Evolutionary conservation across 2,888 invertebrate genomes (phyloP).

Genomic region (Helleia helle): DNA sequence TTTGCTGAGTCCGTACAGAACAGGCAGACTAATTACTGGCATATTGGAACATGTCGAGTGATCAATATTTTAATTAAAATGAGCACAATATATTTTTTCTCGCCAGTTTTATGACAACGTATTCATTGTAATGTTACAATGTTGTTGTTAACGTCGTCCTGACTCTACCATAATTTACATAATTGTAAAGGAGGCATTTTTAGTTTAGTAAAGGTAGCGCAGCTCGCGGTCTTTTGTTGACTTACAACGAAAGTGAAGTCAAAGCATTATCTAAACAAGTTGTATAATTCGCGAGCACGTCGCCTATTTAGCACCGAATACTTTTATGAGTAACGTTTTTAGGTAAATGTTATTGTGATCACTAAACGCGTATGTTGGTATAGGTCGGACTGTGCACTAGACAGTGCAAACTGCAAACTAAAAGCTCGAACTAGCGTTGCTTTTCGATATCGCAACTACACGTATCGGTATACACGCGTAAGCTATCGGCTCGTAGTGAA

Average conservation of each 20-base stretch:
- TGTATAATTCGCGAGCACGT: not conserved
- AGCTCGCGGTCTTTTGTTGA: not conserved
- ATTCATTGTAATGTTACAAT: too few species aligned
- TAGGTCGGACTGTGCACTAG: too few species aligned
- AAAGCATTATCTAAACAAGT: not conserved
- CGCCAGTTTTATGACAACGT: too few species aligned
- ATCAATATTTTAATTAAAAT: too few species aligned
- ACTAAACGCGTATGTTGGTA: too few species aligned
- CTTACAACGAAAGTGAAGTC: constrained; percentile 3
- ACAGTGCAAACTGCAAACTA: not conserved
- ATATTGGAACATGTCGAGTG: too few species aligned
- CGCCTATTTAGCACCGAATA: not conserved
- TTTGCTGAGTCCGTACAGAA: too few species aligned
- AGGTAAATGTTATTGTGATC: constrained; percentile 2
- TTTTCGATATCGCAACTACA: not conserved
- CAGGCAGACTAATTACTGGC: too few species aligned
- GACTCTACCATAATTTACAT: not conserved
- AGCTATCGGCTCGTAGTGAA: constrained; percentile 23
- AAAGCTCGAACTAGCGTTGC: not conserved
- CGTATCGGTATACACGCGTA: constrained; percentile 20
- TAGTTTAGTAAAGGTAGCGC: not conserved
- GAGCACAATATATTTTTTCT: too few species aligned
- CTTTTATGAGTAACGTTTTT: not conserved
- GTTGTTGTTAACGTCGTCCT: not conserved
- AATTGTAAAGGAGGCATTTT: not conserved